Conservation (phyloP, 2,113 vertebrate genomes). For the Tupaia chinensis region DNA sequence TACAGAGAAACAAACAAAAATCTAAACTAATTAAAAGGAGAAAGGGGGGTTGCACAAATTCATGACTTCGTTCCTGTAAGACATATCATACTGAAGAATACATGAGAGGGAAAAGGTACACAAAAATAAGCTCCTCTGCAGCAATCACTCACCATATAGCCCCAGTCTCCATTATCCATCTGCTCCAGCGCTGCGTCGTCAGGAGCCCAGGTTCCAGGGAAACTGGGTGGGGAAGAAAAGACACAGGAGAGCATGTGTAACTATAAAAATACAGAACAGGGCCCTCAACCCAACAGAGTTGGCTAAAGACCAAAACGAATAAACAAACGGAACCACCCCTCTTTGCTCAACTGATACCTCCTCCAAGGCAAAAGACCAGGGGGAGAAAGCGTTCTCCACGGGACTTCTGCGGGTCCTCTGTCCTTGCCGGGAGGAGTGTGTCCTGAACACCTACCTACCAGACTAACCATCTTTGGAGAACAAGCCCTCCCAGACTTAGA, state of each 20-base stretch:
- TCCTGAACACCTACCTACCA: neutral
- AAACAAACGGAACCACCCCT: neutral
- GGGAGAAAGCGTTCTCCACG: neutral
- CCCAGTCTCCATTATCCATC: constrained; percentile 99
- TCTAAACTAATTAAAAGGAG: neutral
- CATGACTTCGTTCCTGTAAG: constrained; percentile 3
- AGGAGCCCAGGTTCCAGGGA: constrained; percentile 82
- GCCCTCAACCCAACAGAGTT: constrained; percentile 57
- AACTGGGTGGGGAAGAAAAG: constrained; percentile 58
- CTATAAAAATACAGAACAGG: constrained; percentile 14
- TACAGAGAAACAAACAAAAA: neutral
- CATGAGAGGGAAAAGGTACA: neutral
- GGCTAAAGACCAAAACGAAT: constrained; percentile 50
- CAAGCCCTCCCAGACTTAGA: constrained; percentile 39
- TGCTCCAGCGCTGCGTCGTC: constrained; percentile 86
- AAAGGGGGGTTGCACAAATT: neutral
- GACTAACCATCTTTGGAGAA: neutral
- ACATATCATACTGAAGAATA: neutral
- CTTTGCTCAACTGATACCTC: constrained; percentile 65
- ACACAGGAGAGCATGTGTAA: constrained; percentile 70
- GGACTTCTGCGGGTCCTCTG: neutral
- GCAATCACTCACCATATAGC: constrained; percentile 94
- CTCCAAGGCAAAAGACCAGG: constrained; percentile 33
- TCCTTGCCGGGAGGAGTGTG: neutral
- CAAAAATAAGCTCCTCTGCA: neutral